Evolutionary conservation across 2,113 vertebrate genomes (phyloP), one percentile per base, ranked within the genome.

Genomic region (Bothrops jararaca): DNA sequence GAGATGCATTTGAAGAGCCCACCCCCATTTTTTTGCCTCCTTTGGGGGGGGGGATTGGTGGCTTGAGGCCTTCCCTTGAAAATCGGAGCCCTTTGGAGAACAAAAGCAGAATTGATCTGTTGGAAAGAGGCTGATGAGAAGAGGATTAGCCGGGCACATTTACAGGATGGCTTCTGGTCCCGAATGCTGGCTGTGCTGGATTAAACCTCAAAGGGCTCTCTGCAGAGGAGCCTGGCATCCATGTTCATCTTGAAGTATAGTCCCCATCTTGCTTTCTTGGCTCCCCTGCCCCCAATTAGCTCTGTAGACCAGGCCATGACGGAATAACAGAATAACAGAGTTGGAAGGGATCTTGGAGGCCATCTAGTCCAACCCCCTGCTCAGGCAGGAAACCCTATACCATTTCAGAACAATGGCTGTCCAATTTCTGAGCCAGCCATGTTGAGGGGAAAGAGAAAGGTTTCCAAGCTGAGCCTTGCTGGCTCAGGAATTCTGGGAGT

Each of bases 1-100:
- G 26, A 95, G 91, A 95, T 93, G 93, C 2, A n/a, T 95, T 95
- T 95, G 94, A 91, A 95, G 42, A 89, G 80, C 91, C 53, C 91
- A 42, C 20, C 15, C 54, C 4, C 13, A 3, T 53, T 57, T 57
- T 90, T 94, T 22, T 1, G 1, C 1, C 4, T 7, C n/a, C 64
- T 74, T 74, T 1, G 48, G 48, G 48, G n/a, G 64, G n/a, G 2
- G 64, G 5, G 89, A 69, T 93, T 95, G 92, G 91, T 94, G 34
- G 64, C n/a, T 80, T 69, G 93, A 91, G 53, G 89, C 91, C 86
- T 60, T 86, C 88, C 18, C 60, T 64, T 57, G 88, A 86, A 92
- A 52, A 85, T 64, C 12, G 3, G 52, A 86, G n/a, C 24, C 56
- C 90, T 52, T 88, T 11, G 91, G 57, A 54, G 86, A 95, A 91